Base-by-base conservation (phyloP, 1,140 invertebrate genomes). In the Holcopasites calliopsidis region DNA sequence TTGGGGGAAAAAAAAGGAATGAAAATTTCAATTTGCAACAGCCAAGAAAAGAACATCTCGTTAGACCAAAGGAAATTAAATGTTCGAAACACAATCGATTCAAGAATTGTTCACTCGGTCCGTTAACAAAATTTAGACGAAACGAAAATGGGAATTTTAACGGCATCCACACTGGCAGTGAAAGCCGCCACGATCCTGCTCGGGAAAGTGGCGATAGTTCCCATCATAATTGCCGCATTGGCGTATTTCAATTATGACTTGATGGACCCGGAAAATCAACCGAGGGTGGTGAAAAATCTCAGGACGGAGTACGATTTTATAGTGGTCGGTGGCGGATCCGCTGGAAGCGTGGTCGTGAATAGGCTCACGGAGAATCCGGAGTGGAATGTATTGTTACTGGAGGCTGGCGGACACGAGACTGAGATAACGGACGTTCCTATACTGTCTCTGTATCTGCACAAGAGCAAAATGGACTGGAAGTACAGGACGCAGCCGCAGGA, bases 391-490 rank as follows among this genome's bases (percentile, higher is more conserved):
- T 90, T 98, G 21, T 88, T 98, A 6, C 79, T 98, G 23, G 97
- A 98, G 91, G 97, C 97, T 0, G 97, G 97, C 1, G 96, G 95
- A 0, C 95, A 96, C 64, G 97, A 98, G 82, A 95, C 95, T 0
- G 94, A 96, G 83, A 95, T 97, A 38, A 95, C 95, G 0, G 95
- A 96, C 85, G 96, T 97, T 8, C 97, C 97, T 0, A 93, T 96
- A 52, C 90, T 97, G 0, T 97, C 97, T 21, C 89, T 97, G 4
- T 97, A 97, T 85, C 92, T 98, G 54, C 97, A 98, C 88, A 96
- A 97, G 76, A 98, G 97, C 84, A 96, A 96, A 91, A 81, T 97
- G 78, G 97, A 99, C 90, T 99, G 98, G 98, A 95, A 97, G 85
- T 98, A 98, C 89, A 93, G 95, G 92, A 96, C 97, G 0, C 96